phyloP scores from a whole-genome alignment of 92 coral and sea anemone genomes.

The Siderastrea radians region DNA sequence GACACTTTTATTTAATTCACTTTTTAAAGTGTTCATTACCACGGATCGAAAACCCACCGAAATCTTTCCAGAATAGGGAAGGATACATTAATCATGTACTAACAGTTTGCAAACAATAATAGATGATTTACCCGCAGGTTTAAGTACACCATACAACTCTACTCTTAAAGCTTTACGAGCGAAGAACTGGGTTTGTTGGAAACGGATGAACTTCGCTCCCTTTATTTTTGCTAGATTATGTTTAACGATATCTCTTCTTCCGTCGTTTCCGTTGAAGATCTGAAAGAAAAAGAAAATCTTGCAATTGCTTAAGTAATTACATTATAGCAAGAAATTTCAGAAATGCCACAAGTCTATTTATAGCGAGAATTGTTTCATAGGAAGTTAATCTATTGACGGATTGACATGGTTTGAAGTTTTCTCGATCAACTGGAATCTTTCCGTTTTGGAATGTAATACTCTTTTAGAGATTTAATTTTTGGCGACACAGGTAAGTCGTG shows the following conservation, averaged over 20 bases:
- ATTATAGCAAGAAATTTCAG: background rate
- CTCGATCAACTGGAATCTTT: too few relatives aligned
- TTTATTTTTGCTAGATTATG: background rate
- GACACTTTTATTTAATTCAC: too few relatives aligned
- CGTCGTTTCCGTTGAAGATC: constrained; percentile 5
- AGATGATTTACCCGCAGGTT: background rate
- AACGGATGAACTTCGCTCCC: constrained; percentile 8
- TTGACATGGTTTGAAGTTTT: too few relatives aligned
- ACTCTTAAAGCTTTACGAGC: constrained; percentile 21
- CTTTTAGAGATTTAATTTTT: too few relatives aligned
- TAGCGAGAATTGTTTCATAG: background rate
- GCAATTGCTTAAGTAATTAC: too few relatives aligned
- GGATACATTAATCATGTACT: background rate
- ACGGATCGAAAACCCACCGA: too few relatives aligned
- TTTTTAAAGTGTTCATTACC: too few relatives aligned
- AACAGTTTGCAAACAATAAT: background rate
- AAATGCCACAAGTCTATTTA: constrained; percentile 11
- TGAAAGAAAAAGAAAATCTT: background rate
- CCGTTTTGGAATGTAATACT: too few relatives aligned
- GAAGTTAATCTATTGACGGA: too few relatives aligned
- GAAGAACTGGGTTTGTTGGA: background rate
- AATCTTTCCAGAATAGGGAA: too few relatives aligned
- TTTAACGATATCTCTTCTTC: constrained; percentile 7
- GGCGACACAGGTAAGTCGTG: too few relatives aligned
- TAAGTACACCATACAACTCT: constrained; percentile 41